phyloP scores from a whole-genome alignment of 2,797 vertebrate species.

The Myotis myotis region DNA sequence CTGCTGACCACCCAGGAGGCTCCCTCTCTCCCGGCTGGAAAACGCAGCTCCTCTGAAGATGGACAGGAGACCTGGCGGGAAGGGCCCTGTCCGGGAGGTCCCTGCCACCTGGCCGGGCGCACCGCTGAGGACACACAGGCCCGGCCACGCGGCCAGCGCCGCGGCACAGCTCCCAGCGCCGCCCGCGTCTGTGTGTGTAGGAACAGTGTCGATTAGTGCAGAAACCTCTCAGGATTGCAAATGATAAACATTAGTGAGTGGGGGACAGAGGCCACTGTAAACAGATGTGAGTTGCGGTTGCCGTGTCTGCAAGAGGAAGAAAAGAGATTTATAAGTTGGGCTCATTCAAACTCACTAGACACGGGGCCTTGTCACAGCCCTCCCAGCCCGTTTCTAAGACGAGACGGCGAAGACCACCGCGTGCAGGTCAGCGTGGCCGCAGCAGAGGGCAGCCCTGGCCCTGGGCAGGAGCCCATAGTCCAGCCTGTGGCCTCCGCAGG shows the following conservation, averaged over 20 bases:
- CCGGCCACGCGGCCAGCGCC: fast-evolving
- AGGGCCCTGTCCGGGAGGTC: not conserved
- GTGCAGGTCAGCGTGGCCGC: fast-evolving
- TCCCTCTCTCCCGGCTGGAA: not conserved
- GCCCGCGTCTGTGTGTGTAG: fast-evolving
- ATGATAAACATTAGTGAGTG: not conserved
- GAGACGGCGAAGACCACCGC: fast-evolving
- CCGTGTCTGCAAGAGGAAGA: fast-evolving
- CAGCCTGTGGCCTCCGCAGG: not conserved
- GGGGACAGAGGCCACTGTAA: not conserved
- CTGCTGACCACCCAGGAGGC: not conserved
- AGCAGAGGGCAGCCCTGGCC: fast-evolving
- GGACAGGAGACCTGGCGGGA: not conserved
- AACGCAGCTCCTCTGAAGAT: fast-evolving
- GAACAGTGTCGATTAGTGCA: fast-evolving
- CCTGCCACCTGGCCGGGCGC: fast-evolving
- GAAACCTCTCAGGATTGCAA: not conserved
- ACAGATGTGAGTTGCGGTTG: not conserved
- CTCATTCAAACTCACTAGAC: not conserved
- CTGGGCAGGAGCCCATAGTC: fast-evolving
- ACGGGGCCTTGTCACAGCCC: fast-evolving
- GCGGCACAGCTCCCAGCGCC: fast-evolving
- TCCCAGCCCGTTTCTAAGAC: fast-evolving
- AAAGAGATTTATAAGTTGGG: not conserved
- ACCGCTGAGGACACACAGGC: fast-evolving